Conservation (phyloP, 2,888 invertebrate species). For the Lissocephala sabroskyi region DNA sequence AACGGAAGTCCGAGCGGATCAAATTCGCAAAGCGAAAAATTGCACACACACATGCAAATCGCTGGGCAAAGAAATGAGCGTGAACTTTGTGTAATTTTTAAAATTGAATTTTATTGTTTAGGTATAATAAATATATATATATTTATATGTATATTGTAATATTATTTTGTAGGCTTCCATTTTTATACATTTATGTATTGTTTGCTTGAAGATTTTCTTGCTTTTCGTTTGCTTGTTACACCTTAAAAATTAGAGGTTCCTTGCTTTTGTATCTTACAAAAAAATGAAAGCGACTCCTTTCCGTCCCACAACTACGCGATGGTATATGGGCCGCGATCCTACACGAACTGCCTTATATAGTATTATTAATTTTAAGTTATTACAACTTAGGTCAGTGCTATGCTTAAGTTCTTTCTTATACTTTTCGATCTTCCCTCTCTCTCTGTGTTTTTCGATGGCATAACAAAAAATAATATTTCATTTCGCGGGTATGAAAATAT, state of each 20-base stretch:
- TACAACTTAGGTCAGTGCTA: slow-evolving; percentile 52
- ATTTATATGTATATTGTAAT: slow-evolving; percentile 32
- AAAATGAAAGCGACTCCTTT: slow-evolving; percentile 24
- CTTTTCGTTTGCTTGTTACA: slow-evolving; percentile 38
- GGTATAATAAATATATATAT: slow-evolving; percentile 55
- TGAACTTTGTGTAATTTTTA: slow-evolving; percentile 45
- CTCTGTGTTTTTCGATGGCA: not conserved
- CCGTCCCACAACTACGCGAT: not conserved
- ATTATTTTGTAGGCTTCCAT: slow-evolving; percentile 36
- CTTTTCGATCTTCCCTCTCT: slow-evolving; percentile 3
- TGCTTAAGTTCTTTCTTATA: slow-evolving; percentile 34
- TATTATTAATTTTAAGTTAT: slow-evolving; percentile 29
- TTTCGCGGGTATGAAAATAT: no score
- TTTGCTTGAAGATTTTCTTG: slow-evolving; percentile 42
- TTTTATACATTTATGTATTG: slow-evolving; percentile 50
- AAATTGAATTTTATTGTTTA: slow-evolving; percentile 52
- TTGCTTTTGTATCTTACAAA: slow-evolving; percentile 51
- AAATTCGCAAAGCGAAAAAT: no score
- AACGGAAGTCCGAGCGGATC: no score
- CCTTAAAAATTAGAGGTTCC: slow-evolving; percentile 35
- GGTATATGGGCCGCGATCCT: not conserved
- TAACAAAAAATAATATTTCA: no score
- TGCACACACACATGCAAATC: no score
- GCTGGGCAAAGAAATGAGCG: no score
- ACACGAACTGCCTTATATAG: no score